Percentiles rank a stretch among this genome's conserved stretches.
These are phyloP conservation scores for Herpetotheres cachinnans DNA, from an alignment of 2,113 vertebrate species.

Conservation along the genomic window DNA sequence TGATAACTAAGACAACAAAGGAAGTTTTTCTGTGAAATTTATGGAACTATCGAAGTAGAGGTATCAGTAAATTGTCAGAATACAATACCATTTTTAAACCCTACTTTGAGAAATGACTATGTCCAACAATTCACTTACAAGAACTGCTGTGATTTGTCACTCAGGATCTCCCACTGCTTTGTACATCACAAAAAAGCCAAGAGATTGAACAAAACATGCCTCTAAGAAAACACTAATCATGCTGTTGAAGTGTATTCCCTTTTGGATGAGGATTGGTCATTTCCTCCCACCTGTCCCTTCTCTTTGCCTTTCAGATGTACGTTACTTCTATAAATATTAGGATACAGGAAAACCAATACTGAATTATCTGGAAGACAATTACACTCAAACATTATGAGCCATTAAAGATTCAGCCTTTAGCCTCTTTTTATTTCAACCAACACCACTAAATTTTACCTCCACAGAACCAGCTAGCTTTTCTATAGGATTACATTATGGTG, in stretches of 20 bases:
- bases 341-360: not conserved
- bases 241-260: not conserved
- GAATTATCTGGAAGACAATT: not conserved
- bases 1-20: not conserved
- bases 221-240: not conserved
- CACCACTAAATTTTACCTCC: not conserved
- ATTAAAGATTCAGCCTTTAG: not conserved
- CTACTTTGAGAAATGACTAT: not conserved
- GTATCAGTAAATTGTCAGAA: not conserved
- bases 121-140: not conserved
- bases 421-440: not conserved
- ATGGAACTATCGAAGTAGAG: not conserved
- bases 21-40: not conserved
- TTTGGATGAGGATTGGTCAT: not conserved
- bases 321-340: not conserved
- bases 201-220: not conserved
- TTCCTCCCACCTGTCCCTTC: not conserved
- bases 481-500: not conserved
- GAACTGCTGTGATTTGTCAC: not conserved
- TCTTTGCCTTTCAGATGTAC: not conserved
- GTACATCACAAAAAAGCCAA: not conserved
- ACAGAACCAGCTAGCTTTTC: not conserved
- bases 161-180: not conserved
- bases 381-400: not conserved
- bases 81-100: not conserved